A percentile compares a stretch with the other conserved stretches of the same genome.
These are phyloP conservation scores for Drosophila colorata DNA, from an alignment of 2,888 invertebrate genomes.

Conservation along the genomic window DNA sequence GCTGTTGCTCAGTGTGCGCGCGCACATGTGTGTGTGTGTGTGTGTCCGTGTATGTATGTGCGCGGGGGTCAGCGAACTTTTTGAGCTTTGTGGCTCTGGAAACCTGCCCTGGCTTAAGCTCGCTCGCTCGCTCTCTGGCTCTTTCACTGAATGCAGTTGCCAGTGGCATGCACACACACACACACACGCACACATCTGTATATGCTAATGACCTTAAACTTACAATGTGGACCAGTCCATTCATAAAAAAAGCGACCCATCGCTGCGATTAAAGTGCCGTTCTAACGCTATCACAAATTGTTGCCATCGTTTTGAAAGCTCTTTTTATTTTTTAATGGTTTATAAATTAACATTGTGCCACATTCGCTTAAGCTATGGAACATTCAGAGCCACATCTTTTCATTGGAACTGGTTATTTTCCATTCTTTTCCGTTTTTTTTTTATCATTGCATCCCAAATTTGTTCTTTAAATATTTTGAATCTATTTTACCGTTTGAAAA, in stretches of 20 bases:
- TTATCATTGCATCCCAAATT: constrained; percentile 5
- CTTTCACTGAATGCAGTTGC: constrained; percentile 32
- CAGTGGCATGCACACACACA: constrained; percentile 13
- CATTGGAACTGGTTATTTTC: constrained; percentile 8
- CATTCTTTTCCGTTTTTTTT: constrained; percentile 2
- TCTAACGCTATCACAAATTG: constrained; percentile 60
- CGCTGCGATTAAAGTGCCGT: constrained; percentile 68
- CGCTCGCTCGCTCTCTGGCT: constrained; percentile 14
- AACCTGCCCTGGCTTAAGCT: constrained; percentile 21
- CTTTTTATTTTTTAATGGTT: constrained; percentile 21
- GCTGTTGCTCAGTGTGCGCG: background rate
- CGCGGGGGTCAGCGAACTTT: constrained; percentile 49
- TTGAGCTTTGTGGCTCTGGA: constrained; percentile 24
- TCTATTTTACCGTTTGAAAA: constrained; percentile 6
- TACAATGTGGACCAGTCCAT: constrained; percentile 48
- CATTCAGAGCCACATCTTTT: constrained; percentile 1
- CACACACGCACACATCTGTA: constrained; percentile 1
- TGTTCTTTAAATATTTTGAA: constrained; percentile 1
- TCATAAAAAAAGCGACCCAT: constrained; percentile 46
- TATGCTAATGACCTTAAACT: constrained; percentile 59
- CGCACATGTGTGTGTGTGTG: background rate
- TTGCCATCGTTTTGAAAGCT: constrained; percentile 35
- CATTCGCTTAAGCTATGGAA: constrained; percentile 27
- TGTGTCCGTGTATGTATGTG: background rate
- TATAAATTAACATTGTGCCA: constrained; percentile 52